A percentile compares a stretch with the other conserved stretches of the same genome.
Conservation (phyloP, 2,888 invertebrate species). For the Drosophila nigritarsus region DNA sequence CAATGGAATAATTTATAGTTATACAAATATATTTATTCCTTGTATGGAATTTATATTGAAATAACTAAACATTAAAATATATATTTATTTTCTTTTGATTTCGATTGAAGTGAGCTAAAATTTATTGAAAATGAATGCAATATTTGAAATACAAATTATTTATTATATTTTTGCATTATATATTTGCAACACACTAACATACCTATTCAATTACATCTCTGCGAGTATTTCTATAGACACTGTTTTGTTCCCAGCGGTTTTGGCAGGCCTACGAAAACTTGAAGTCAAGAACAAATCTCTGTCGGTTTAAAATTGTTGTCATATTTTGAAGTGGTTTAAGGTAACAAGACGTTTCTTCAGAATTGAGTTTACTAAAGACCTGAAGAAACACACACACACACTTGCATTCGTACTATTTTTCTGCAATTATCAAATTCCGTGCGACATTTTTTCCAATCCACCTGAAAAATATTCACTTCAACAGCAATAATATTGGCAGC, state of each 20-base stretch:
- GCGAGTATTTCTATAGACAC: neutral
- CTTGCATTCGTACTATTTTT: no score
- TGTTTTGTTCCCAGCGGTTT: constrained; percentile 6
- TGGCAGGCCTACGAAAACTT: constrained; percentile 24
- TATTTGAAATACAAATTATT: no score
- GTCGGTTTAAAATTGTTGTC: constrained; percentile 41
- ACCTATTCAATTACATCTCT: neutral
- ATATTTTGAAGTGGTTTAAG: constrained; percentile 58
- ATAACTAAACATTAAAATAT: neutral
- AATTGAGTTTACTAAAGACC: constrained; percentile 54
- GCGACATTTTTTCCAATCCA: no score
- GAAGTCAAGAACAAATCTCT: constrained; percentile 43
- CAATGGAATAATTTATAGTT: neutral
- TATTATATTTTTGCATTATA: no score
- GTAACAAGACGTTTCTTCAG: constrained; percentile 53
- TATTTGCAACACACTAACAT: neutral
- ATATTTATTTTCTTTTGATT: neutral
- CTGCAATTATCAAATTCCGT: no score
- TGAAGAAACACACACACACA: constrained; percentile 11
- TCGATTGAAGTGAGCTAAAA: no score
- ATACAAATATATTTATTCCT: neutral
- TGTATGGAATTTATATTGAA: neutral
- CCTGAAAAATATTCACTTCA: no score
- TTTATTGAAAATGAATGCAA: no score
- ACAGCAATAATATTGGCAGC: no score